These are phyloP conservation scores for Oncorhynchus keta DNA, from an alignment of 2,113 vertebrate genomes.

Conservation along the genomic window DNA sequence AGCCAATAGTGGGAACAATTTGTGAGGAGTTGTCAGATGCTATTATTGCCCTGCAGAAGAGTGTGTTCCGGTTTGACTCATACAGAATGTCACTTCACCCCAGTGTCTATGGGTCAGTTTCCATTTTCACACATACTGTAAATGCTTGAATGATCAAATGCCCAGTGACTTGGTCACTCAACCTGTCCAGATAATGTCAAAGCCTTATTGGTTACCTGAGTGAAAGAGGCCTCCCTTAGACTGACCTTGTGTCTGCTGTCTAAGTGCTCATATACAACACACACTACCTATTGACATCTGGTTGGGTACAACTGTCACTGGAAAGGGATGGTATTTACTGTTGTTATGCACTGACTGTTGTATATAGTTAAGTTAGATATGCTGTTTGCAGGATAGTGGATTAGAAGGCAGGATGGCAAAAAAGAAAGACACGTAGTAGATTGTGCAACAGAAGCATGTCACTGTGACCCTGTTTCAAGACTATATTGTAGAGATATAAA, in stretches of 20 bases:
- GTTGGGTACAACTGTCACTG: not conserved
- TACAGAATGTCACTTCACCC: not conserved
- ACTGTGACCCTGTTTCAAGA: no score
- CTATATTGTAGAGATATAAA: not conserved
- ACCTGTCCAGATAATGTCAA: not conserved
- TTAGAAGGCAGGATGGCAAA: not conserved
- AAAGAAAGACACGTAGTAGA: not conserved
- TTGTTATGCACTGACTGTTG: not conserved
- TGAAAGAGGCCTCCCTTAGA: not conserved
- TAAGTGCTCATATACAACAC: not conserved
- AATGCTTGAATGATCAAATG: not conserved
- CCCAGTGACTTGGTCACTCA: not conserved
- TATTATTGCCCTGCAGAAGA: not conserved
- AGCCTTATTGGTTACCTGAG: not conserved
- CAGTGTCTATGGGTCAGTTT: not conserved
- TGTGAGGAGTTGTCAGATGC: not conserved
- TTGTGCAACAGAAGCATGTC: no score
- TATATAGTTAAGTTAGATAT: not conserved
- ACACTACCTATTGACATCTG: not conserved
- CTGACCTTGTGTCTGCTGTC: not conserved
- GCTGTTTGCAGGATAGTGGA: not conserved
- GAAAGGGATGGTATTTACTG: not conserved
- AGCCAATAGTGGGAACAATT: not conserved
- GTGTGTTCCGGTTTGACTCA: not conserved
- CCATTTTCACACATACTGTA: not conserved